phyloP scores from a whole-genome alignment of 92 coral and sea anemone species.

The Actinostola sp. region DNA sequence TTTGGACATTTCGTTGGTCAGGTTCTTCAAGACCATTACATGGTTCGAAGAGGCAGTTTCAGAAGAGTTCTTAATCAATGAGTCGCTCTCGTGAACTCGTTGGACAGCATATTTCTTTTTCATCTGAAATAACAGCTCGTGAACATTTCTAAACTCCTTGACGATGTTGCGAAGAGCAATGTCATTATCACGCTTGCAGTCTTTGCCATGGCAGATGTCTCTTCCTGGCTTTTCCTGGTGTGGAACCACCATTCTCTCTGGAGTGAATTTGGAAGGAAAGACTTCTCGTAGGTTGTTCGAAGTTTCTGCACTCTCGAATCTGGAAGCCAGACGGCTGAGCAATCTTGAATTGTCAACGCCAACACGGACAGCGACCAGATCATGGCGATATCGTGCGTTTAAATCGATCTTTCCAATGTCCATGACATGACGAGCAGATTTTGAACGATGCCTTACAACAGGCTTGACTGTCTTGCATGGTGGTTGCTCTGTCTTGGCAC shows the following conservation, averaged over 20 bases:
- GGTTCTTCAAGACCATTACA: not conserved
- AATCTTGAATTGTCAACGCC: not conserved
- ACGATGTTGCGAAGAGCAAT: not conserved
- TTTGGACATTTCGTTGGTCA: slow-evolving; percentile 15
- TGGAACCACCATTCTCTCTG: not conserved
- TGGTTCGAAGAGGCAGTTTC: not conserved
- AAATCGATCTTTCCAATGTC: slow-evolving; percentile 8
- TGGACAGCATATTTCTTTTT: not conserved
- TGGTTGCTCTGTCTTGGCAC: no score
- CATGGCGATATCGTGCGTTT: slow-evolving; percentile 3
- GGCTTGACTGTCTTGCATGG: no score
- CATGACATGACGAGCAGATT: not conserved
- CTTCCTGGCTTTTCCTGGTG: not conserved
- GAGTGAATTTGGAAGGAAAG: slow-evolving; percentile 6
- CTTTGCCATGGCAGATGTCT: not conserved
- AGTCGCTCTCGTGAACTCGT: not conserved
- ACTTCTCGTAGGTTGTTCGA: slow-evolving; percentile 3
- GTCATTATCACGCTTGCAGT: not conserved
- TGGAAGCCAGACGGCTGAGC: not conserved
- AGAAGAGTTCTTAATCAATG: not conserved
- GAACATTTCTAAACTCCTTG: not conserved
- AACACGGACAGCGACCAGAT: not conserved
- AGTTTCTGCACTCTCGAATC: not conserved
- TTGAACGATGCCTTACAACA: not conserved
- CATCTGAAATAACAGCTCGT: not conserved